Evolutionary conservation across 2,113 vertebrate genomes (phyloP), one percentile per base, ranked within the genome.

Genomic region (Microcebus murinus): DNA sequence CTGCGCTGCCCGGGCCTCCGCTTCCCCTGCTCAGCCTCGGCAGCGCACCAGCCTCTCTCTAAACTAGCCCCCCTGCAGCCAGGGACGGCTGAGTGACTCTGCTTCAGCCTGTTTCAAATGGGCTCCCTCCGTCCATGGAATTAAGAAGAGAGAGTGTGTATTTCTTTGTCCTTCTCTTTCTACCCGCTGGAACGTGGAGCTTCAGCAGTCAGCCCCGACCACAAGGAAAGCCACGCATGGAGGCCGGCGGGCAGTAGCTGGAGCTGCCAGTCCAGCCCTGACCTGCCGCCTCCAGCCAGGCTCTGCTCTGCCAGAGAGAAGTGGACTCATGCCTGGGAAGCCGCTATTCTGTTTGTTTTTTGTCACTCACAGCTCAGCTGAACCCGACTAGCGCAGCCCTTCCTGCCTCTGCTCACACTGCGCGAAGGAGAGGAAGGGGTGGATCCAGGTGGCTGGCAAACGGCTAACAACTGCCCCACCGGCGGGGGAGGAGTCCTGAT

Each of bases 261-360:
- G 36, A 77, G 36, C 77, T 48, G 10, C 45, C 42, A 12, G 50
- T 81, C 79, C 50, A 29, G 23, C n/a, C 59, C 67, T 48, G 7
- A 63, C 17, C 21, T 8, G 29, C 39, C 34, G 2, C 55, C 34
- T 73, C 2, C 10, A 68, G 63, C 36, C 45, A 70, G 63, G 61
- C 55, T n/a, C 67, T 42, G 34, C 45, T 93, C 94, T 90, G 27
- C 57, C 65, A 23, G 36, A 80, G 42, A 90, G 36, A 76, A 91
- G 29, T 8, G 13, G 71, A 45, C 1, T 77, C 34, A 3, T 1
- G 59, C 10, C 48, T 48, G 11, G 18, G 39, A 82, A 83, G 73
- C 21, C 27, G 65, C 67, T 15, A 2, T 61, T 50, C 59, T 25
- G 11, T 6, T 67, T 25, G 36, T 42, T 23, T 61, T 39, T 74